Evolutionary conservation across 2,797 vertebrate genomes (phyloP).

Genomic region (Falco biarmicus): DNA sequence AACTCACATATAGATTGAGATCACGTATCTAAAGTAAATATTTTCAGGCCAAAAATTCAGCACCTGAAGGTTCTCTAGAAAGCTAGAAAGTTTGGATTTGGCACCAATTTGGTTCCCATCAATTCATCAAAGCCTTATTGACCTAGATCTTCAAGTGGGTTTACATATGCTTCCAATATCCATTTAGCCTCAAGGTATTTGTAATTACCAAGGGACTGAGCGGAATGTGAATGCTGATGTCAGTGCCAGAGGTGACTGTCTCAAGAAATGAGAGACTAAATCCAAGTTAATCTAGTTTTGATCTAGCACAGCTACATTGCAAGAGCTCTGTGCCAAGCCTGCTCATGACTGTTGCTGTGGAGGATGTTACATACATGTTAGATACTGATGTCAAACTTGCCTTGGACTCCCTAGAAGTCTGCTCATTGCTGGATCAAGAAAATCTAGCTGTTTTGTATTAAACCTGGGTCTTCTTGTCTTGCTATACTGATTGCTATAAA

Average conservation of each 20-base stretch:
- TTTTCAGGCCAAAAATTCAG: neutral
- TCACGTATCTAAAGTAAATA: conserved; percentile 10
- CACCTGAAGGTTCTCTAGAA: neutral
- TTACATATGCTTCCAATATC: conserved; percentile 49
- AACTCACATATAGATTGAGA: neutral
- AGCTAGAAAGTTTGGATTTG: conserved; percentile 23
- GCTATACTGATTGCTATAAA: neutral
- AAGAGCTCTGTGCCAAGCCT: neutral
- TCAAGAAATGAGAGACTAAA: conserved; percentile 31
- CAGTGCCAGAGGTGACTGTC: conserved; percentile 23
- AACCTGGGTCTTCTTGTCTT: neutral
- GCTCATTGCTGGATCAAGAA: neutral
- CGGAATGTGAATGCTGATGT: conserved; percentile 8
- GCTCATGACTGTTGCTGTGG: neutral
- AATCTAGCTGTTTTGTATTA: neutral
- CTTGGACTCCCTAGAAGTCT: neutral
- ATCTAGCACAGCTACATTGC: conserved; percentile 10
- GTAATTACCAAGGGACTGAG: neutral
- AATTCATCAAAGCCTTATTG: conserved; percentile 5
- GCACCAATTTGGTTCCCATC: neutral
- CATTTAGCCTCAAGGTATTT: conserved; percentile 44
- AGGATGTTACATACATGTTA: neutral
- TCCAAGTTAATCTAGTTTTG: conserved; percentile 33
- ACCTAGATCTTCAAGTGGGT: conserved; percentile 9
- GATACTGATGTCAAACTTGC: neutral